Evolutionary conservation across 2,113 vertebrate species (phyloP).

Genomic region (Trichechus manatus): DNA sequence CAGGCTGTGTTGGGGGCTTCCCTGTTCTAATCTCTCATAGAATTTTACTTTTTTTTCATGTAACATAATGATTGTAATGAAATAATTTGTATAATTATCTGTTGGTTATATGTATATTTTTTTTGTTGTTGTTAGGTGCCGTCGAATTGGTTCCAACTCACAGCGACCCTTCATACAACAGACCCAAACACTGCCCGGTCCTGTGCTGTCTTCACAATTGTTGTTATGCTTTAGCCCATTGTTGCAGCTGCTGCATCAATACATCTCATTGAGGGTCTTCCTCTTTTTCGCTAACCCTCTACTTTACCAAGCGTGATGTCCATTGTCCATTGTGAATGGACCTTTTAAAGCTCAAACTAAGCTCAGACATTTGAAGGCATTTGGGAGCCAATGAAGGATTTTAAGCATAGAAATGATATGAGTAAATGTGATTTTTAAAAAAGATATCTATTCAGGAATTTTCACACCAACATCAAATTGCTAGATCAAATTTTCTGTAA

Average conservation of each 20-base stretch:
- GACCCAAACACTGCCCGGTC: no score
- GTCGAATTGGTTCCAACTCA: no score
- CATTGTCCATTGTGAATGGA: background rate
- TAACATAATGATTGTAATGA: background rate
- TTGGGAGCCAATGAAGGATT: background rate
- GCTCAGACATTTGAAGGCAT: background rate
- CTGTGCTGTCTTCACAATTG: no score
- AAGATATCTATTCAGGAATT: background rate
- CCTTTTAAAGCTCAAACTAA: background rate
- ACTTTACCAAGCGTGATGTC: no score
- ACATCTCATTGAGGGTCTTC: no score
- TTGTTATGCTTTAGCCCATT: no score
- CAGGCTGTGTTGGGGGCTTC: background rate
- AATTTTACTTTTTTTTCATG: background rate
- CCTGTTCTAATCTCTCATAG: background rate
- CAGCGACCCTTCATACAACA: no score
- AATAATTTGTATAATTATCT: conserved; percentile 4
- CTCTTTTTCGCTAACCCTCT: no score
- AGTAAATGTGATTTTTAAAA: background rate
- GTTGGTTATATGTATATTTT: background rate
- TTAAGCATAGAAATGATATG: background rate
- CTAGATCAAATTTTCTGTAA: background rate
- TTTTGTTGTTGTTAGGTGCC: no score
- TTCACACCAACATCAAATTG: background rate
- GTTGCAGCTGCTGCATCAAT: no score